Conservation (phyloP, 2,888 invertebrate genomes). For the Lepidonotus clava region DNA sequence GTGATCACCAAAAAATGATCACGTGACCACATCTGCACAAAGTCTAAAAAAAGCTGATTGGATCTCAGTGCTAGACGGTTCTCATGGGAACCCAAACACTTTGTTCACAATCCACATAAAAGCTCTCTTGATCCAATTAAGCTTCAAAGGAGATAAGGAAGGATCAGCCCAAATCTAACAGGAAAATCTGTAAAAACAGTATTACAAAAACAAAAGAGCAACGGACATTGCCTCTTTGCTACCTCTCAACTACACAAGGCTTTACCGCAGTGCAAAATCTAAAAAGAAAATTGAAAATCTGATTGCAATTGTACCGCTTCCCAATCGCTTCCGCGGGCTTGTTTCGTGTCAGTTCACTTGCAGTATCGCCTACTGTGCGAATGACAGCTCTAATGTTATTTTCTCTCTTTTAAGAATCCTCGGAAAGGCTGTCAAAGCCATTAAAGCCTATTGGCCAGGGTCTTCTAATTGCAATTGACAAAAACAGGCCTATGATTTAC, state of each 20-base stretch:
- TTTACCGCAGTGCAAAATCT: not conserved
- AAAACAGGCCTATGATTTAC: no score
- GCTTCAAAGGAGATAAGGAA: not conserved
- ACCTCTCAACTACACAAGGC: not conserved
- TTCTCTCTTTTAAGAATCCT: not conserved
- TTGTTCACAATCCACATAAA: not conserved
- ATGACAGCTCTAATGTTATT: conserved; percentile 5
- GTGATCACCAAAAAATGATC: no score
- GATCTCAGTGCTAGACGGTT: no score
- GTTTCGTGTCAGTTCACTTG: not conserved
- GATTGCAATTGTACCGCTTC: not conserved
- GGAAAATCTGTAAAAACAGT: no score
- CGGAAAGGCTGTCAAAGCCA: not conserved
- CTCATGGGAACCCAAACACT: not conserved
- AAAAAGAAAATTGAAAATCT: not conserved
- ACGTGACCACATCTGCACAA: no score
- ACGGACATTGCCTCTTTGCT: not conserved
- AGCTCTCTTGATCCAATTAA: not conserved
- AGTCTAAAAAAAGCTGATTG: no score
- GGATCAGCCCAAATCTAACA: not conserved
- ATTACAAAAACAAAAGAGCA: no score
- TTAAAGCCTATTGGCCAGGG: not conserved
- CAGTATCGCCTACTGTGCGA: not conserved
- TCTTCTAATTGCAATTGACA: not conserved
- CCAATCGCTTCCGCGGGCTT: not conserved